Evolutionary conservation across 2,888 invertebrate species (phyloP), one percentile per base, ranked within the genome.

Genomic region (Lypha dubia): DNA sequence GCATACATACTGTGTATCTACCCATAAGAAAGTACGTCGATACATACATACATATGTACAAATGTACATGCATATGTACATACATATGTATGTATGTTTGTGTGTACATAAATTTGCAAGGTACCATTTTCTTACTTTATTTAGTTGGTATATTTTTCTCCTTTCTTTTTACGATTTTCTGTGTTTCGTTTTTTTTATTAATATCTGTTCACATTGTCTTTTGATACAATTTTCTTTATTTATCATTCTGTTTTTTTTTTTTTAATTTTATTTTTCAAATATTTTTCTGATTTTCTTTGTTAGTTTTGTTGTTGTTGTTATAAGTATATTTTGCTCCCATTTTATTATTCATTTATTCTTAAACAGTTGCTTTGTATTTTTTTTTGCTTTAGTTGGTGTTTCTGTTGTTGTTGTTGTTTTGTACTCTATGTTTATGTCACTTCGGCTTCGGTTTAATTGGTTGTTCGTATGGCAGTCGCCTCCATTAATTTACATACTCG

Each of bases 401-500:
- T 5, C 22, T 67, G 24, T 68, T 63, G 11, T 38, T 73, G 3
- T 38, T 56, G 32, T 13, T 6, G 17, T 62, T 22, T 41, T 58
- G 65, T 79, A 8, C 46, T 56, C 32, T 60, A 22, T 81, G 62
- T 81, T 75, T 74, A 56, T 75, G 62, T 75, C 68, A 75, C 68
- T 56, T 75, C 58, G 46, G 35, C 46, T 82, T 76, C 70, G 51
- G 9, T 49, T 70, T 81, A 68, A 76, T 70, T 74, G 49, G 70
- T 63, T 65, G 75, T 76, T 76, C 63, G 53, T 76, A 28, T 62
- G 38, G 46, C 35, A 58, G 24, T 82, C 75, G 75, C 63, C 63
- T 82, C 38, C 70, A 76, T 75, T 75, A 76, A 75, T 75, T 75
- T 75, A 67, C 63, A 80, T 80, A 67, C 60, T 65, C 49, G 35